Evolutionary conservation across 1,140 invertebrate genomes (phyloP).

Genomic region (Platorchestia sp.): DNA sequence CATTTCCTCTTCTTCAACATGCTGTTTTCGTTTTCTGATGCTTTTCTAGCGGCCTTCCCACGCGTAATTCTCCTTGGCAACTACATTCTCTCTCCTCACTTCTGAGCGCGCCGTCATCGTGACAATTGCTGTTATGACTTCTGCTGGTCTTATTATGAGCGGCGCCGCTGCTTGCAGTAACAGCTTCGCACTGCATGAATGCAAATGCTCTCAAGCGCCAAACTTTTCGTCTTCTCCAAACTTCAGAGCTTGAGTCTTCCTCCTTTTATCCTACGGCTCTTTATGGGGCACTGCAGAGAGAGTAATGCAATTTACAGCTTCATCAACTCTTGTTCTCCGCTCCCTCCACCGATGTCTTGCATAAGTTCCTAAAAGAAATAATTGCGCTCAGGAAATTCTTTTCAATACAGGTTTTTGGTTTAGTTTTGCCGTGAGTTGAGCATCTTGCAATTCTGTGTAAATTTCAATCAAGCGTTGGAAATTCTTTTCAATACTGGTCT

Average conservation of each 20-base stretch:
- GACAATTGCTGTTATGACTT: neutral
- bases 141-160: neutral
- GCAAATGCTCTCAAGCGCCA: conserved; percentile 17
- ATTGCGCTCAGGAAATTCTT: neutral
- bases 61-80: neutral
- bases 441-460: too few relatives aligned
- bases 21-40: neutral
- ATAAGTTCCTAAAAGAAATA: neutral
- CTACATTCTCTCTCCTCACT: neutral
- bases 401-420: neutral
- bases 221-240: neutral
- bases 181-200: neutral
- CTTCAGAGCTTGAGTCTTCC: neutral
- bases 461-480: too few relatives aligned
- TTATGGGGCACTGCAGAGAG: neutral
- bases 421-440: neutral
- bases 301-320: conserved; percentile 9
- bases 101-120: neutral
- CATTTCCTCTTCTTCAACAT: neutral
- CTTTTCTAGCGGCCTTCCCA: neutral
- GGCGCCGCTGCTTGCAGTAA: conserved; percentile 9
- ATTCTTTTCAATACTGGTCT: neutral
- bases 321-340: neutral
- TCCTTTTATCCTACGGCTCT: neutral
- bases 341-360: neutral